Evolutionary conservation across 1,140 invertebrate species (phyloP).

Genomic region (Drosophila punjabiensis): DNA sequence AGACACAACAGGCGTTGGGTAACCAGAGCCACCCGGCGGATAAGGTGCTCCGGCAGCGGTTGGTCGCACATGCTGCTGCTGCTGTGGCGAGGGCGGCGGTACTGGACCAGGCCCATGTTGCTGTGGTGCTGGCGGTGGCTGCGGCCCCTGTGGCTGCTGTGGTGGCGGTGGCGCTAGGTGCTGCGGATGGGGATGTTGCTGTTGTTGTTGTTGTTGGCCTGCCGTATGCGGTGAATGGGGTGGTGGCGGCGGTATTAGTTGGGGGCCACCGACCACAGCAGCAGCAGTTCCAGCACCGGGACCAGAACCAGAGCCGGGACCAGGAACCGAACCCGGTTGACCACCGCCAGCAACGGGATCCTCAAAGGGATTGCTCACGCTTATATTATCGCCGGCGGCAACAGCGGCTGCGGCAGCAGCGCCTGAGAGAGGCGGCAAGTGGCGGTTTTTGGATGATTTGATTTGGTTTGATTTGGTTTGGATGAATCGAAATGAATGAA

Average conservation of each 20-base stretch:
- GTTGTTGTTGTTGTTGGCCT: constrained; percentile 49
- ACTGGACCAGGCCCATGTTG: constrained; percentile 49
- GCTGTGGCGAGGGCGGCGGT: constrained; percentile 67
- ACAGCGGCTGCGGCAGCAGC: constrained; percentile 43
- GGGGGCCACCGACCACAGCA: constrained; percentile 44
- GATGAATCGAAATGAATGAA: constrained; percentile 77
- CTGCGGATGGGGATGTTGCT: constrained; percentile 42
- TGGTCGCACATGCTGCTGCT: constrained; percentile 79
- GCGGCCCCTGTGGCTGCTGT: constrained; percentile 49
- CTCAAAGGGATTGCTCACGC: constrained; percentile 93
- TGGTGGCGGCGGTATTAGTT: constrained; percentile 56
- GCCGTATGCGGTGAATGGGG: constrained; percentile 73
- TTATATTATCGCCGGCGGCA: constrained; percentile 89
- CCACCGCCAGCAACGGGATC: constrained; percentile 87
- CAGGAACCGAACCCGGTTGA: constrained; percentile 43
- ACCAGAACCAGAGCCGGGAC: constrained; percentile 37
- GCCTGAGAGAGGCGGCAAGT: constrained; percentile 37
- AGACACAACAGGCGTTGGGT: constrained; percentile 85
- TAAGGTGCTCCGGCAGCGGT: constrained; percentile 81
- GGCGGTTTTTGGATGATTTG: constrained; percentile 58
- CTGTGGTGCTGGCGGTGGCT: constrained; percentile 52
- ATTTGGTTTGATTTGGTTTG: constrained; percentile 30
- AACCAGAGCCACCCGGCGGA: constrained; percentile 84
- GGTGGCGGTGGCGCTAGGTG: constrained; percentile 43
- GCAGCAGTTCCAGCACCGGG: constrained; percentile 59